Evolutionary conservation across 2,888 invertebrate genomes (phyloP).

Genomic region (Caenorhabditis macrosperma): DNA sequence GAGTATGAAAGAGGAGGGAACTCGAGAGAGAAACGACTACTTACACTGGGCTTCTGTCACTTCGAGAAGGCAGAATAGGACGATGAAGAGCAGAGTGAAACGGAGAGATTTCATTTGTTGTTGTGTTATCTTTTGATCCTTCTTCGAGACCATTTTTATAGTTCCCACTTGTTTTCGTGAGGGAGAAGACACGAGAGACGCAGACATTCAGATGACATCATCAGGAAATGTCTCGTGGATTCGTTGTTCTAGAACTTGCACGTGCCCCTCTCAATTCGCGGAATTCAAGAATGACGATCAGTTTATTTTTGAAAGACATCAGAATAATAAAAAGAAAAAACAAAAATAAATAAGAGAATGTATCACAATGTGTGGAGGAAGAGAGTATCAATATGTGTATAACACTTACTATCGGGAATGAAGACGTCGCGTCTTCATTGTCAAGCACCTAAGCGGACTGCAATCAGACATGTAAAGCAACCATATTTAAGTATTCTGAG

Average conservation of each 20-base stretch:
- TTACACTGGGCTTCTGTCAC: slow-evolving; percentile 37
- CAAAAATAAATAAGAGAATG: slow-evolving; percentile 5
- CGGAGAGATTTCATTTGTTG: slow-evolving; percentile 37
- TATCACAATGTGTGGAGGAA: slow-evolving; percentile 35
- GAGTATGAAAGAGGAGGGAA: neutral
- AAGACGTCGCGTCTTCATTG: slow-evolving; percentile 1
- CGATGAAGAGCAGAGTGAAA: slow-evolving; percentile 14
- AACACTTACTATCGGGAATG: slow-evolving; percentile 43
- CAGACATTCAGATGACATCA: slow-evolving; percentile 40
- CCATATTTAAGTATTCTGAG: slow-evolving; percentile 13
- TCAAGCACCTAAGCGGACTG: slow-evolving; percentile 18
- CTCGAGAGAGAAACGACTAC: neutral
- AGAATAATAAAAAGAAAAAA: slow-evolving; percentile 8
- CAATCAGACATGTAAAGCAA: slow-evolving; percentile 31
- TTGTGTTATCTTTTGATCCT: neutral
- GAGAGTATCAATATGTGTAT: slow-evolving; percentile 43
- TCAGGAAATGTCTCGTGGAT: slow-evolving; percentile 15
- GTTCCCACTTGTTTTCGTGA: slow-evolving; percentile 42
- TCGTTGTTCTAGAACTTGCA: neutral
- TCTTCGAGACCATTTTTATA: slow-evolving; percentile 26
- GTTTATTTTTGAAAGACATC: slow-evolving; percentile 10
- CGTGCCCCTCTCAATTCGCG: neutral
- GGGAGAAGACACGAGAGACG: slow-evolving; percentile 8
- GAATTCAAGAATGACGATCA: slow-evolving; percentile 1
- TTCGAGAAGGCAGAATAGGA: slow-evolving; percentile 39